Evolutionary conservation across 1,140 invertebrate genomes (phyloP), one percentile per base, ranked within the genome.

Genomic region (Euura saliciscinereae): DNA sequence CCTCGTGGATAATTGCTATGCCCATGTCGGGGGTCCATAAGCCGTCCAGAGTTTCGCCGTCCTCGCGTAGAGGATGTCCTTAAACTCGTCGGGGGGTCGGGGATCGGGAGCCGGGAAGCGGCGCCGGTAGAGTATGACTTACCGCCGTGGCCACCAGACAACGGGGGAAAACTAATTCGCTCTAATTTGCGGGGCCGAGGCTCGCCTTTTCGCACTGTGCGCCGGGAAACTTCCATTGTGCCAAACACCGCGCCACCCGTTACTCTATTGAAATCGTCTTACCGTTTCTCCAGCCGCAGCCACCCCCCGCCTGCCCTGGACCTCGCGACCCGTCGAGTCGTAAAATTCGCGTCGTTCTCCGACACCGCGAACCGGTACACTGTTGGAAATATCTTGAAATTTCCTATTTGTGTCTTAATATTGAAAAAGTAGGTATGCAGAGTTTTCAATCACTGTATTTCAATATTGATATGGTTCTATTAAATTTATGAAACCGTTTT

Each of bases 201-300:
- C 3, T 59, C 51, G 51, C 51, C 51, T 4, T 59, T 59, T 59
- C 51, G 51, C 8, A 59, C 51, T n/a, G 8, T 59, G 8, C 51
- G 13, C 51, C 51, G 51, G 51, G 8, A 59, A 59, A 59, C 3
- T 59, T 59, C 51, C 51, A 59, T 59, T 59, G 51, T 59, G 51
- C 10, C 10, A 59, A 59, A 59, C 51, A 2, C 51, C 51, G 3
- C 6, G 51, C 51, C 13, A 6, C 51, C 51, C 51, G 51, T n/a
- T 59, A 59, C 51, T 59, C 51, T 6, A 59, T 59, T 59, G 51
- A 59, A 59, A 59, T 59, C 51, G 51, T 59, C 51, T 59, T 59
- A 59, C 51, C 51, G 46, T 28, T 28, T 28, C 28, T 28, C 28
- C 28, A 28, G 28, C 28, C 28, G 28, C 28, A 28, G 28, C 28